Percentiles rank a stretch among this genome's conserved stretches.
Evolutionary conservation across 2,797 vertebrate species (phyloP).

Genomic region (Sylvilagus floridanus): DNA sequence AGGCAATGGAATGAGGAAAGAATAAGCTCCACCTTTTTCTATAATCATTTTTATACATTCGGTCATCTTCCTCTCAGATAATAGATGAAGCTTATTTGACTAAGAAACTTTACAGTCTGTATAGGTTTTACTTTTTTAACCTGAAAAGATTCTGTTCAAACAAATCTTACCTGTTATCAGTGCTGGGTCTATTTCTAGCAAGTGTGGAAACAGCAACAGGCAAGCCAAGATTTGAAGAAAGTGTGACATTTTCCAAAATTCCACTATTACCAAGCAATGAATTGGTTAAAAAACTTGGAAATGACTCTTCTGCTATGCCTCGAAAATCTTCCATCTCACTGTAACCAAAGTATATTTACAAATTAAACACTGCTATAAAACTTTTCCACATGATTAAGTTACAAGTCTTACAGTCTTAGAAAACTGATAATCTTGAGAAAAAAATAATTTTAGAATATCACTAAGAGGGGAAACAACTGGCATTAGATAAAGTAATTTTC

Average conservation of each 20-base stretch:
- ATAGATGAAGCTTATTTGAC: conserved; percentile 36
- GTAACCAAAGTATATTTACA: conserved; percentile 64
- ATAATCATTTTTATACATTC: not conserved
- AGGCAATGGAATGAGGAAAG: not conserved
- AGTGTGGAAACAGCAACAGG: conserved; percentile 98
- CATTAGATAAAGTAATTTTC: conserved; percentile 20
- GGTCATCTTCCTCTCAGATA: not conserved
- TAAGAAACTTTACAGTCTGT: conserved; percentile 18
- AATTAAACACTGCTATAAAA: conserved; percentile 44
- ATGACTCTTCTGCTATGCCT: conserved; percentile 94
- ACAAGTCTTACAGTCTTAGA: conserved; percentile 7
- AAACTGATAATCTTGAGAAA: conserved; percentile 16
- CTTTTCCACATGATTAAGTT: not conserved
- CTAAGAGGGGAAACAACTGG: not conserved
- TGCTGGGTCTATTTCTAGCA: conserved; percentile 90
- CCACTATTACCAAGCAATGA: conserved; percentile 89
- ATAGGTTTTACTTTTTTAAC: not conserved
- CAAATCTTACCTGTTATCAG: conserved; percentile 91
- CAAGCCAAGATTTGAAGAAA: conserved; percentile 93
- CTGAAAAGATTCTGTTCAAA: not conserved
- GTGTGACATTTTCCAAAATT: conserved; percentile 91
- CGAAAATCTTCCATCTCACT: conserved; percentile 92
- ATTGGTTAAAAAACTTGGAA: conserved; percentile 93
- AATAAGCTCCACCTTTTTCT: not conserved
- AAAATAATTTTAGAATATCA: conserved; percentile 9